These are phyloP conservation scores for Cinara cedri DNA, from an alignment of 2,888 invertebrate species.

Conservation along the genomic window DNA sequence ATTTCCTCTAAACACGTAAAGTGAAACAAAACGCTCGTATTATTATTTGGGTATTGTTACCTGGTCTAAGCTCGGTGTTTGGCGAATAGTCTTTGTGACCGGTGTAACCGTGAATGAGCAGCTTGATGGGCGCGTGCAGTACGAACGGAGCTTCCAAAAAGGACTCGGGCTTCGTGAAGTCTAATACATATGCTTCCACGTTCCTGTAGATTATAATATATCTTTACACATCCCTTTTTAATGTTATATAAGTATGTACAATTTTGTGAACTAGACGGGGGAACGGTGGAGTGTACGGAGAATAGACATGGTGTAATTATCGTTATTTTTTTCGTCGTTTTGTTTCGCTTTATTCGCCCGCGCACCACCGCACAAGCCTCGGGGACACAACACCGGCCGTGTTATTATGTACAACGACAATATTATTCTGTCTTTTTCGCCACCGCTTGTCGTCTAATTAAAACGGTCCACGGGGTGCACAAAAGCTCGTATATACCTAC, in stretches of 20 bases:
- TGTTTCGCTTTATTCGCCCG: not conserved
- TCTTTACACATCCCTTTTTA: no score
- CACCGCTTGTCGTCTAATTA: conserved; percentile 22
- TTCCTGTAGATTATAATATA: not conserved
- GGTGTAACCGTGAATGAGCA: conserved; percentile 72
- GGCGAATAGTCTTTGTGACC: conserved; percentile 69
- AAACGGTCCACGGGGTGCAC: conserved; percentile 31
- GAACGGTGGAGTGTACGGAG: not conserved
- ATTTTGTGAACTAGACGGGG: not conserved
- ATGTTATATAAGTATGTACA: no score
- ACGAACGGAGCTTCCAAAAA: conserved; percentile 64
- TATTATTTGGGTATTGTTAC: conserved; percentile 59
- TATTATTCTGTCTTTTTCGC: conserved; percentile 4
- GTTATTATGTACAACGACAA: conserved; percentile 7
- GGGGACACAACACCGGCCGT: not conserved
- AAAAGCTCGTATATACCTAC: not conserved
- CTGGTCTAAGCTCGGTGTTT: conserved; percentile 69
- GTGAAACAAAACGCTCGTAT: no score
- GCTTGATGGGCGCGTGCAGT: conserved; percentile 65
- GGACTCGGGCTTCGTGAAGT: not conserved
- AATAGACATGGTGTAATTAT: not conserved
- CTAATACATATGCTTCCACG: conserved; percentile 1
- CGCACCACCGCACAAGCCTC: not conserved
- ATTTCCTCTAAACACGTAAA: not conserved
- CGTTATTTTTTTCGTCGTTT: conserved; percentile 12